phyloP scores from a whole-genome alignment of 2,113 vertebrate genomes.

The Ornithorhynchus anatinus region DNA sequence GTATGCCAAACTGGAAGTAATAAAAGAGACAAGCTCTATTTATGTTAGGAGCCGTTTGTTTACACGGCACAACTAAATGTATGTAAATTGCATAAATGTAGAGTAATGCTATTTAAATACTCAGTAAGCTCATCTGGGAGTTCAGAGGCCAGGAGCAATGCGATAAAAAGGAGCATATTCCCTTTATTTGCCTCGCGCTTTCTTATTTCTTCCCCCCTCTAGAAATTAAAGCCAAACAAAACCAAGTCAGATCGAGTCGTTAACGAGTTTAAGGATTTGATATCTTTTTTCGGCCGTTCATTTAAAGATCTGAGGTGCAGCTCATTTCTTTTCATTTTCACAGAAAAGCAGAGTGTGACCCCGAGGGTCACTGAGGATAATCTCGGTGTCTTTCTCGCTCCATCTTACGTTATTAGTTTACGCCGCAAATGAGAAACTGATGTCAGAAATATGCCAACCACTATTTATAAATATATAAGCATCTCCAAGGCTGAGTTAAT shows the following conservation, averaged over 20 bases:
- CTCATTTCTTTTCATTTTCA: conserved; percentile 64
- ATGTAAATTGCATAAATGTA: neutral
- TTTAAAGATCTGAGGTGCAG: conserved; percentile 51
- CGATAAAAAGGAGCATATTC: neutral
- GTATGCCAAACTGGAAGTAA: neutral
- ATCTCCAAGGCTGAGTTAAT: neutral
- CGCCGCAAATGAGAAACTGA: conserved; percentile 50
- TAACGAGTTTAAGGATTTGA: conserved; percentile 56
- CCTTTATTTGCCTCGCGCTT: neutral
- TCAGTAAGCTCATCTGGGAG: conserved; percentile 18
- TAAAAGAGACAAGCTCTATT: neutral
- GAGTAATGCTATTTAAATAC: conserved; percentile 50
- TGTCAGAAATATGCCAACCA: conserved; percentile 36
- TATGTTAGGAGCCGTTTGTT: conserved; percentile 10
- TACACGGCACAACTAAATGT: neutral
- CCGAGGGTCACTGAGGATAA: conserved; percentile 35
- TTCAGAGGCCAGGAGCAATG: conserved; percentile 54
- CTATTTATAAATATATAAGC: conserved; percentile 40
- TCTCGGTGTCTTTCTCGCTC: conserved; percentile 42
- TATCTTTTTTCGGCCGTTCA: conserved; percentile 57
- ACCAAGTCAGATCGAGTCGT: conserved; percentile 61
- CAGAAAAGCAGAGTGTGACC: conserved; percentile 50
- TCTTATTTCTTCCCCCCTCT: conserved; percentile 29
- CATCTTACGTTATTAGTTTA: conserved; percentile 46
- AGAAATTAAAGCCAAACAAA: conserved; percentile 54